Evolutionary conservation across 2,113 vertebrate genomes (phyloP).

Genomic region (Cochlearius cochlearius): DNA sequence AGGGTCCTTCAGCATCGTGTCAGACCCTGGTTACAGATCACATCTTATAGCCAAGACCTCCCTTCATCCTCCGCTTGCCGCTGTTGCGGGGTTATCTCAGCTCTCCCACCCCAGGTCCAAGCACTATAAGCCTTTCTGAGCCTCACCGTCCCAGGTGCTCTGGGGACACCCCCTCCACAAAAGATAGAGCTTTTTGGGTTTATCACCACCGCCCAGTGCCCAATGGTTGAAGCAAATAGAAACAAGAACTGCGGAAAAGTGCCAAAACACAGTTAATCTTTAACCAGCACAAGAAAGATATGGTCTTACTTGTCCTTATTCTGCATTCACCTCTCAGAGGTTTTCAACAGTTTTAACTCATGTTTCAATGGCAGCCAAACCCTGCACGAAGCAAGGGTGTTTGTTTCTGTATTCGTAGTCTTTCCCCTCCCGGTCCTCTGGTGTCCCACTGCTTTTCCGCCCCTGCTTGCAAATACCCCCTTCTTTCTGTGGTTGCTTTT

Average conservation of each 20-base stretch:
- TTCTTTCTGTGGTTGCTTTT: not conserved
- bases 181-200: not conserved
- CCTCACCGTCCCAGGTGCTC: not conserved
- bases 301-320: not conserved
- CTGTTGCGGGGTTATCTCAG: not conserved
- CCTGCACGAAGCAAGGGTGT: not conserved
- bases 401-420: not conserved
- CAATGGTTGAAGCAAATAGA: not conserved
- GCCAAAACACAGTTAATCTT: not conserved
- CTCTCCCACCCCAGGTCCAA: not conserved
- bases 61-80: accelerated
- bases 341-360: not conserved
- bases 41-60: accelerated
- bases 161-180: not conserved
- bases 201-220: not conserved
- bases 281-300: not conserved
- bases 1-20: not conserved
- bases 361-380: not conserved
- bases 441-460: not conserved
- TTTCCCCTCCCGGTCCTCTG: not conserved
- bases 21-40: not conserved
- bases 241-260: not conserved
- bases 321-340: accelerated
- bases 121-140: not conserved
- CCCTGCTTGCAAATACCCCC: not conserved